These are phyloP conservation scores for Alaudala cheleensis DNA, from an alignment of 2,113 vertebrate species.

Conservation along the genomic window DNA sequence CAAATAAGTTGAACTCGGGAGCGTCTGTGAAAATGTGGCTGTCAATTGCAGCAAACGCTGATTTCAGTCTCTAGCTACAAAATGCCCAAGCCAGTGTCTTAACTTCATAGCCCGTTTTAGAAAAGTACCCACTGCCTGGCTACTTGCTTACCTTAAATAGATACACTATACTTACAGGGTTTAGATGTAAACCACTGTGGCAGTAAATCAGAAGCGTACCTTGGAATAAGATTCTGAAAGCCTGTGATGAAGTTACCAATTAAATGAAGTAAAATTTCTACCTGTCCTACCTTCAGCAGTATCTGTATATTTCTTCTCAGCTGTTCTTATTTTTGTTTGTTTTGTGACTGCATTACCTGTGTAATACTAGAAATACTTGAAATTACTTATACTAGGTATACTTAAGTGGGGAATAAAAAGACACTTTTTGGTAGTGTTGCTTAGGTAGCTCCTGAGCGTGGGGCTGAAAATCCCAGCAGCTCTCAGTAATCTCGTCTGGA, in stretches of 20 bases:
- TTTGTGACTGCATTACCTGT: background rate
- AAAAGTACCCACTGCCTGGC: background rate
- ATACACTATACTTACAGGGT: fast-evolving
- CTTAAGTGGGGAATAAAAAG: background rate
- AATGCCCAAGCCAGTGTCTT: background rate
- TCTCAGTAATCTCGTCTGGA: background rate
- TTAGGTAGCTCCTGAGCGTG: background rate
- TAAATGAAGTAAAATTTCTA: background rate
- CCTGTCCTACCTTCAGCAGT: background rate
- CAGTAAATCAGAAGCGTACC: background rate
- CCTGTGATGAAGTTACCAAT: background rate
- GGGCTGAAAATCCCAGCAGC: background rate
- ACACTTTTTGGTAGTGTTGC: background rate
- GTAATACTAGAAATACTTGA: background rate
- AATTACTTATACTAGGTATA: background rate
- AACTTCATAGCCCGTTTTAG: background rate
- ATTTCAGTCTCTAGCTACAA: fast-evolving
- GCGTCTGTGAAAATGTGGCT: background rate
- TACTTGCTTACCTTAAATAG: background rate
- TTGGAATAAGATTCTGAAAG: background rate
- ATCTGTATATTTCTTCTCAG: background rate
- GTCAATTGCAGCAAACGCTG: fast-evolving
- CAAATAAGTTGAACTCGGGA: fast-evolving
- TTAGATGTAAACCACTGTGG: background rate
- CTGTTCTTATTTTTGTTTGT: background rate